Conservation (phyloP, 1,140 invertebrate genomes). For the Xylocopa sonorina region DNA sequence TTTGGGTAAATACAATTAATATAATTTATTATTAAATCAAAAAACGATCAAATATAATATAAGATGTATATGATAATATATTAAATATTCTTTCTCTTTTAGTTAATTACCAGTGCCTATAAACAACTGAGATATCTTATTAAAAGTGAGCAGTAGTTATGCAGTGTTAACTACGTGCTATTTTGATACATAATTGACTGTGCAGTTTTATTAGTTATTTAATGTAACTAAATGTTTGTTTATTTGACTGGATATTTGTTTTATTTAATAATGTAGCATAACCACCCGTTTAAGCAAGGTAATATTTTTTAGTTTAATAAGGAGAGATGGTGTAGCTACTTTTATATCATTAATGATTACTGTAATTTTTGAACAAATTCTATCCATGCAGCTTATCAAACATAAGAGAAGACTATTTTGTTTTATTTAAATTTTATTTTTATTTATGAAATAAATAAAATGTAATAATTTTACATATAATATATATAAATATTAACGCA, state of each 20-base stretch:
- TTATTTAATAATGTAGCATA: not conserved
- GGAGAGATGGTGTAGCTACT: too few species aligned
- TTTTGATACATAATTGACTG: not conserved
- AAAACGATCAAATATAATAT: not conserved
- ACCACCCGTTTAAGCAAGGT: not conserved
- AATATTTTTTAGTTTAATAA: not conserved
- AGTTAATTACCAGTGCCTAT: slow-evolving; percentile 5
- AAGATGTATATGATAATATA: not conserved
- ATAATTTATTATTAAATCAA: slow-evolving; percentile 6
- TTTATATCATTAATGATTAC: not conserved
- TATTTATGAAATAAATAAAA: not conserved
- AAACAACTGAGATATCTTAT: not conserved
- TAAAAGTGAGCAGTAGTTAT: not conserved
- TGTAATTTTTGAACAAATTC: too few species aligned
- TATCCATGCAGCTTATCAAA: too few species aligned
- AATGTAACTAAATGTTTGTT: not conserved
- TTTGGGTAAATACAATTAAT: slow-evolving; percentile 56
- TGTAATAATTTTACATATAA: not conserved
- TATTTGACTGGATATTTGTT: not conserved
- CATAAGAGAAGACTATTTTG: not conserved
- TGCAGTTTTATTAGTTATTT: not conserved
- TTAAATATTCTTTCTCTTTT: not conserved
- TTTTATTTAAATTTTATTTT: not conserved
- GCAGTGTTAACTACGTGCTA: not conserved
- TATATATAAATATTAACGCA: too few species aligned